phyloP scores from a whole-genome alignment of 2,113 vertebrate genomes.

The Mystacornis crossleyi region DNA sequence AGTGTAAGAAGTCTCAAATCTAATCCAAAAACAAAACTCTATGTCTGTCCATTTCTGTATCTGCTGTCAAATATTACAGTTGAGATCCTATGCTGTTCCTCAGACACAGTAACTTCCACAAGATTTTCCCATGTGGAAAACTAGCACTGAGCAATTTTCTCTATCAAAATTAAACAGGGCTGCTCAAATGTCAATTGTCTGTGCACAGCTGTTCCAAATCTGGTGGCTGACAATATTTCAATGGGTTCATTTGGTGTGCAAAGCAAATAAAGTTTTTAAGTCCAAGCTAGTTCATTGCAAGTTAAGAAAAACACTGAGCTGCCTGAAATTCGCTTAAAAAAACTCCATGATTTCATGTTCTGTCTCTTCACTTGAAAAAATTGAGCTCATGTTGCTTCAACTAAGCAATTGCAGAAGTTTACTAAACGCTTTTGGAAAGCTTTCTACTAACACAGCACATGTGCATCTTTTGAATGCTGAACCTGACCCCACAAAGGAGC shows the following conservation, averaged over 20 bases:
- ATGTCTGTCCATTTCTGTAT: not conserved
- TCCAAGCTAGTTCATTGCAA: not conserved
- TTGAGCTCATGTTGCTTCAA: not conserved
- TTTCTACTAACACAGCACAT: not conserved
- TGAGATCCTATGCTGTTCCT: not conserved
- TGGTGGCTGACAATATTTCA: not conserved
- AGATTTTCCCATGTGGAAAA: not conserved
- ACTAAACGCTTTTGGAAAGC: not conserved
- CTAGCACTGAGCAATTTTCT: not conserved
- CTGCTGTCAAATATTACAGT: not conserved
- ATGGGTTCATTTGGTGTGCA: not conserved
- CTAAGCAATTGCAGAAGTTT: not conserved
- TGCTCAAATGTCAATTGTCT: not conserved
- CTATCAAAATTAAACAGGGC: not conserved
- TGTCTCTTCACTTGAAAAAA: not conserved
- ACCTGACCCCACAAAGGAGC: not conserved
- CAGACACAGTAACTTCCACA: not conserved
- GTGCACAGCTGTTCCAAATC: not conserved
- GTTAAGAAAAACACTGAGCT: not conserved
- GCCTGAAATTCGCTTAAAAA: not conserved
- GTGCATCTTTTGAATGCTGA: not conserved
- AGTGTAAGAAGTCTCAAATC: not conserved
- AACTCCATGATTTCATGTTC: fast-evolving
- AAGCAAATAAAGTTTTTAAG: not conserved
- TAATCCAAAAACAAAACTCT: not conserved